These are phyloP conservation scores for Drosophila demipolita DNA, from an alignment of 2,888 invertebrate species.

Conservation along the genomic window DNA sequence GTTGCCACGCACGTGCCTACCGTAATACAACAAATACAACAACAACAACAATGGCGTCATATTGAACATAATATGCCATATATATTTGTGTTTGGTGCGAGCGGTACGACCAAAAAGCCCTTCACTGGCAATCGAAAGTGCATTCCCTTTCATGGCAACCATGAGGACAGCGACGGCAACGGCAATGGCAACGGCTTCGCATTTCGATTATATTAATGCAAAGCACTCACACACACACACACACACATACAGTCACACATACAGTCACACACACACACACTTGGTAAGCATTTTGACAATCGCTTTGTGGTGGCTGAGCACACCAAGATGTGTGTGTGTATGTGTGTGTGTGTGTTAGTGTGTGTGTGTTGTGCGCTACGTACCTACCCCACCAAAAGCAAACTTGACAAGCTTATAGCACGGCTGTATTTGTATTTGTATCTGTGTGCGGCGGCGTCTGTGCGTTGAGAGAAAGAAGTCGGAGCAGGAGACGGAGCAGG, in stretches of 20 bases:
- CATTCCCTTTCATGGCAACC: constrained; percentile 79
- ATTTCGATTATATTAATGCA: constrained; percentile 80
- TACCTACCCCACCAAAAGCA: constrained; percentile 84
- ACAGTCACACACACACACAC: constrained; percentile 1
- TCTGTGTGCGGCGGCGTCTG: constrained; percentile 38
- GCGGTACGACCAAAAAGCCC: constrained; percentile 57
- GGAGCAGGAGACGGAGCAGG: constrained; percentile 4
- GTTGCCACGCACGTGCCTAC: constrained; percentile 80
- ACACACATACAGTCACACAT: constrained; percentile 3
- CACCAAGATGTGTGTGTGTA: constrained; percentile 25
- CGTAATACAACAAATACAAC: constrained; percentile 72
- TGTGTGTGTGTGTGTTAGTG: constrained; percentile 36
- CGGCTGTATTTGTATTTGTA: constrained; percentile 19
- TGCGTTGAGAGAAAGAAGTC: constrained; percentile 39
- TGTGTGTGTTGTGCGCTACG: constrained; percentile 33
- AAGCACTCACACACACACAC: constrained; percentile 61
- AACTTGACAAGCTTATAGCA: constrained; percentile 76
- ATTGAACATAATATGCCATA: constrained; percentile 78
- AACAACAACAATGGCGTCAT: constrained; percentile 73
- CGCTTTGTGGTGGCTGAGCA: constrained; percentile 58
- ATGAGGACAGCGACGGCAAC: constrained; percentile 37
- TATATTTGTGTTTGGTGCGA: constrained; percentile 53
- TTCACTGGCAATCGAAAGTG: constrained; percentile 77
- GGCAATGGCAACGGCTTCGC: constrained; percentile 54
- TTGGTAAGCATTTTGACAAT: constrained; percentile 32